Percentiles rank a stretch among this genome's conserved stretches.
Conservation (phyloP, 2,888 invertebrate species). For the Hecatera dysodea region DNA sequence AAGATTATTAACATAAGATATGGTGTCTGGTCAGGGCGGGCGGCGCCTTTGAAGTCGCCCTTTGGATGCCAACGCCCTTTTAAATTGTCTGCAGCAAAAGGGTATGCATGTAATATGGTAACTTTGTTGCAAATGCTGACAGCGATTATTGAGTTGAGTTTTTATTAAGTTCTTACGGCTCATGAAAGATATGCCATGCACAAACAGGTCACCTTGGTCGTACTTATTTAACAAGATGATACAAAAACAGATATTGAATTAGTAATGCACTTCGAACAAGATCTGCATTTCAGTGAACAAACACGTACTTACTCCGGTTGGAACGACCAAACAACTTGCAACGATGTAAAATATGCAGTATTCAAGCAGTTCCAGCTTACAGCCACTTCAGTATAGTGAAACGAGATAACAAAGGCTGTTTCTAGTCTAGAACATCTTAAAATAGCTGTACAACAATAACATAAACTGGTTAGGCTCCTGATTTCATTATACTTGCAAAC, state of each 20-base stretch:
- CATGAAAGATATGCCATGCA: neutral
- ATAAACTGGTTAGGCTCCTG: slow-evolving; percentile 48
- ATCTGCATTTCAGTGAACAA: slow-evolving; percentile 23
- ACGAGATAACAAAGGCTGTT: slow-evolving; percentile 43
- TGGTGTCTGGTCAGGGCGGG: slow-evolving; percentile 70
- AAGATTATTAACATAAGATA: slow-evolving; percentile 61
- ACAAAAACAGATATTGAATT: slow-evolving; percentile 6
- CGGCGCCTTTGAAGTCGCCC: slow-evolving; percentile 71
- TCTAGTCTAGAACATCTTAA: slow-evolving; percentile 48
- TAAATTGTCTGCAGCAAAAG: slow-evolving; percentile 56
- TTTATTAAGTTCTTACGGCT: neutral
- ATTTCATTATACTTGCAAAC: slow-evolving; percentile 63
- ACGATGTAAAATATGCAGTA: slow-evolving; percentile 21
- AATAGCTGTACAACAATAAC: slow-evolving; percentile 58
- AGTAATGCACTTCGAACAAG: slow-evolving; percentile 2
- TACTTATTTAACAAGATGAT: neutral
- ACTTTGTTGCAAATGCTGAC: slow-evolving; percentile 48
- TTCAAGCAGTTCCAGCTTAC: slow-evolving; percentile 18
- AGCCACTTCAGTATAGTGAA: slow-evolving; percentile 38
- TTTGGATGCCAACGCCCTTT: slow-evolving; percentile 71
- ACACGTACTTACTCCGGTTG: slow-evolving; percentile 2
- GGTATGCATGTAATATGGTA: slow-evolving; percentile 35
- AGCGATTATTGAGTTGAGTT: slow-evolving; percentile 5
- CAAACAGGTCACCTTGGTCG: neutral
- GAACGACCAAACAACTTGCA: slow-evolving; percentile 21